Conservation (phyloP, 2,113 vertebrate genomes). For the Phoxinus phoxinus region DNA sequence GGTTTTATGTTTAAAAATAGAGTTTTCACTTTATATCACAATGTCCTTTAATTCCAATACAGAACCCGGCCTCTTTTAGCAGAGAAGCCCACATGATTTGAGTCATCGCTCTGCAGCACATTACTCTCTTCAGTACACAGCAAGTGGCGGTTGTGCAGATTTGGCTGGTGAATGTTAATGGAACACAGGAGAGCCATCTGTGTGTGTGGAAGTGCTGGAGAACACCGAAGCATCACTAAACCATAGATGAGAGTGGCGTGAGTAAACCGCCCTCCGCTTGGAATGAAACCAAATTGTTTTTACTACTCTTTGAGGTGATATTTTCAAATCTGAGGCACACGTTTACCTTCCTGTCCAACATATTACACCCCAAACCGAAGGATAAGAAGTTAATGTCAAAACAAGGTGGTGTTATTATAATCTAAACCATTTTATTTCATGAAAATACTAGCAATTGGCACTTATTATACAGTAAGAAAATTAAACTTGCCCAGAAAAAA, state of each 20-base stretch:
- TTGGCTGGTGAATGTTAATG: conserved; percentile 48
- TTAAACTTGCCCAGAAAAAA: conserved; percentile 44
- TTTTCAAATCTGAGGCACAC: not conserved
- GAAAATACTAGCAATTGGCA: conserved; percentile 64
- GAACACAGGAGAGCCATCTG: conserved; percentile 56
- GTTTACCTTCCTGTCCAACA: not conserved
- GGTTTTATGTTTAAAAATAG: not conserved
- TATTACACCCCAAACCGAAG: not conserved
- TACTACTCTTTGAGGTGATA: not conserved
- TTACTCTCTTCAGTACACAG: conserved; percentile 38
- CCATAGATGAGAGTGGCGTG: not conserved
- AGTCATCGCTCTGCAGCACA: conserved; percentile 21
- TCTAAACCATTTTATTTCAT: conserved; percentile 64
- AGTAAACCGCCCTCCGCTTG: conserved; percentile 14
- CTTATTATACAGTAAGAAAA: conserved; percentile 58
- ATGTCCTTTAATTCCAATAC: conserved; percentile 10
- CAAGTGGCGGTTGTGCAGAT: conserved; percentile 31
- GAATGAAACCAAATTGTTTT: not conserved
- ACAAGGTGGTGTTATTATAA: conserved; percentile 21
- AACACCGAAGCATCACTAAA: conserved; percentile 41
- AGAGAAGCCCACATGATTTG: conserved; percentile 46
- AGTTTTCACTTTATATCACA: not conserved
- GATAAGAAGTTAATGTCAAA: not conserved
- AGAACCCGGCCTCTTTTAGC: not conserved
- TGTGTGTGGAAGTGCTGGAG: conserved; percentile 41